Evolutionary conservation across 2,888 invertebrate genomes (phyloP), one percentile per base, ranked within the genome.

Genomic region (Lypha dubia): DNA sequence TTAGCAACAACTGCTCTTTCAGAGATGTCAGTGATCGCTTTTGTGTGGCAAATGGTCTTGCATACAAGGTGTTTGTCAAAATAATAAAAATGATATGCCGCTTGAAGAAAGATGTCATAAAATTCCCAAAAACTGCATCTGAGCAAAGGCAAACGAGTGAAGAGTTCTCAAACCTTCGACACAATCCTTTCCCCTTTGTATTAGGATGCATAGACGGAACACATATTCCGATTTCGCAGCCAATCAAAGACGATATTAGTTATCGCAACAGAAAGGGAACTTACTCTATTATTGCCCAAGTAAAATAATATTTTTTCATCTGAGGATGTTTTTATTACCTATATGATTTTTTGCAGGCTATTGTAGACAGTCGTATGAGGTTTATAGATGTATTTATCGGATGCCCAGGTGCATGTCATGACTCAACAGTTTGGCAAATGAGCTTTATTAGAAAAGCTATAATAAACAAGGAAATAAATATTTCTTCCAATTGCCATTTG

Each of bases 381-480:
- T 82, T 85, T 62, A 71, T 63, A 8, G 76, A 83, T 49, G 75
- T 58, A 4, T 80, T 65, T 58, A 67, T 76, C 15, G 80, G 80
- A 7, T 76, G 44, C 24, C 67, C 77, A 15, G 63, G 71, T 9
- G 60, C 60, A 32, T 76, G 71, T 24, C 84, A 76, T 51, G 79
- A 80, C 56, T 53, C 63, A 28, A 15, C 38, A 32, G 73, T 82
- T 41, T 82, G 82, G 79, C 32, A 58, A 71, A 71, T 8, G 58
- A 58, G 58, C 44, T 60, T 8, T 62, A 38, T 62, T 51, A 73
- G 73, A 24, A 73, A 62, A 73, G 73, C 49, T 73, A 62, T 75
- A 53, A 53, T 56, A 63, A 75, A 44, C 53, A 75, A 63, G 44
- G 53, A 75, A 24, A 63, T 75, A 41, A 24, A 75, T 7, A 51